Evolutionary conservation across 2,888 invertebrate species (phyloP).

Genomic region (Agrochola circellaris): DNA sequence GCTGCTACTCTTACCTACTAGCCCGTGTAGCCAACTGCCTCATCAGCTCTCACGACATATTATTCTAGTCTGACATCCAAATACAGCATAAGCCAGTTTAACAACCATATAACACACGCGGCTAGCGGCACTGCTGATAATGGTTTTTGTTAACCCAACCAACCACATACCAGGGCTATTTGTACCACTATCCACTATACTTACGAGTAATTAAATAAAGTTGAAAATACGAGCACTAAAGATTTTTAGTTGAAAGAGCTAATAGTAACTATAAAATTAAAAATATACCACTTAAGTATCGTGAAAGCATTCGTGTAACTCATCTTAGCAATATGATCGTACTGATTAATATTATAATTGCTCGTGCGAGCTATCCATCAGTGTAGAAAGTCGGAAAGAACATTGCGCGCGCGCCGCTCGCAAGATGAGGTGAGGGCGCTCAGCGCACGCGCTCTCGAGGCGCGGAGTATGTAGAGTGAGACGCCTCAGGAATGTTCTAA

Average conservation of each 20-base stretch:
- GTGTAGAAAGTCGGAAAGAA: slow-evolving; percentile 90
- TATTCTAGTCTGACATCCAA: slow-evolving; percentile 69
- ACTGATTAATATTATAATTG: slow-evolving; percentile 91
- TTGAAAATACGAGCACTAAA: neutral
- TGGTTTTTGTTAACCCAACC: slow-evolving; percentile 21
- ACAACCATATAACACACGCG: neutral
- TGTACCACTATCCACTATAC: neutral
- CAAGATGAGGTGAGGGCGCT: slow-evolving; percentile 71
- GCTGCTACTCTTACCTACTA: slow-evolving; percentile 77
- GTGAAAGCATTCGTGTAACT: slow-evolving; percentile 85
- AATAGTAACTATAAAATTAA: slow-evolving; percentile 23
- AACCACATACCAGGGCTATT: neutral
- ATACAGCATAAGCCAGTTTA: slow-evolving; percentile 68
- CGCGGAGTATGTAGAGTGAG: slow-evolving; percentile 86
- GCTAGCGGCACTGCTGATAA: neutral
- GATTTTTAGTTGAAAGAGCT: slow-evolving; percentile 16
- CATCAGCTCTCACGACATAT: slow-evolving; percentile 84
- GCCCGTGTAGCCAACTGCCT: slow-evolving; percentile 66
- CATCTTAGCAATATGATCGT: slow-evolving; percentile 86
- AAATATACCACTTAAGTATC: slow-evolving; percentile 65
- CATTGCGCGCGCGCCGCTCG: slow-evolving; percentile 72
- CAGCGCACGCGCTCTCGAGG: slow-evolving; percentile 78
- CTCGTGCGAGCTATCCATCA: slow-evolving; percentile 87
- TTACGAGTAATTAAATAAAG: neutral
- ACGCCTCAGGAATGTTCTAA: slow-evolving; percentile 81